Conservation (phyloP, 1,140 invertebrate genomes). For the Daktulosphaira vitifoliae region DNA sequence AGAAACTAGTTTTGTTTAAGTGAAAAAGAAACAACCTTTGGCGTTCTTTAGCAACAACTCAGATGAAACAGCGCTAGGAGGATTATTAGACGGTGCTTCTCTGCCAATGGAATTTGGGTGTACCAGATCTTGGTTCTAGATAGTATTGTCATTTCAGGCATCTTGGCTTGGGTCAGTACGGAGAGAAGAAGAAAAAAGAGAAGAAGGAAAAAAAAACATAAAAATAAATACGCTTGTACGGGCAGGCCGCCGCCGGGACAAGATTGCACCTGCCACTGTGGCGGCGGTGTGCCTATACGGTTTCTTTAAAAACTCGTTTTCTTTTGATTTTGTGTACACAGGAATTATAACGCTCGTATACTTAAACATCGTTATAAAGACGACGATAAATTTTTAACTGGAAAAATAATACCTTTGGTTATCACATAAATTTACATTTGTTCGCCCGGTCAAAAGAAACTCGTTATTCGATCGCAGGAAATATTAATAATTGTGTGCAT, state of each 20-base stretch:
- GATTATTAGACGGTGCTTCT: conserved; percentile 10
- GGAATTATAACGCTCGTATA: conserved; percentile 11
- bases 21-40: neutral
- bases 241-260: neutral
- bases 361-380: neutral
- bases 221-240: conserved; percentile 9
- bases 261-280: conserved; percentile 26
- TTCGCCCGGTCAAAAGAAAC: too few relatives aligned
- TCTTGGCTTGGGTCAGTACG: neutral
- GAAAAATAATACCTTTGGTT: too few relatives aligned
- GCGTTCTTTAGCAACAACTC: neutral
- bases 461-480: too few relatives aligned
- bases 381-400: conserved; percentile 24
- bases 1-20: too few relatives aligned
- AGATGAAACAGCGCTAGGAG: neutral
- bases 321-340: conserved; percentile 28
- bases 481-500: too few relatives aligned
- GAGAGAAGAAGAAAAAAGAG: neutral
- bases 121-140: conserved; percentile 22
- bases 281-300: conserved; percentile 11
- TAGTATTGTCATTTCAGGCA: conserved; percentile 29
- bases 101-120: conserved; percentile 23
- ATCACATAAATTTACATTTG: too few relatives aligned
- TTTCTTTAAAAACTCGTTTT: conserved; percentile 31
- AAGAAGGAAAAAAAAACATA: neutral